phyloP scores from a whole-genome alignment of 2,113 vertebrate genomes.

The Podarcis muralis region DNA sequence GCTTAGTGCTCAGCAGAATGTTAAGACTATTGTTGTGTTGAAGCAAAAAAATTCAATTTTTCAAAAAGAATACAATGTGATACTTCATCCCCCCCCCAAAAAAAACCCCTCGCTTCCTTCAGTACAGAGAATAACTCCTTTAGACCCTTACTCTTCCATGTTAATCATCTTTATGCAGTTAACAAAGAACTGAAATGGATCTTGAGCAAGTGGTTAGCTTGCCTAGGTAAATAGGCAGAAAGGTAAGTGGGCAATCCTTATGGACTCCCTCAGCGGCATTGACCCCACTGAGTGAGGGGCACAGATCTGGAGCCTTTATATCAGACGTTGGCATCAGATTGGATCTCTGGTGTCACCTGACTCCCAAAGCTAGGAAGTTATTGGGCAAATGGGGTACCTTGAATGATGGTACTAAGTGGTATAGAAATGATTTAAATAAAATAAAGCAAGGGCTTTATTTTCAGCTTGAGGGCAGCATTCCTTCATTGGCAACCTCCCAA shows the following conservation, averaged over 20 bases:
- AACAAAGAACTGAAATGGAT: neutral
- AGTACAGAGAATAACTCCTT: neutral
- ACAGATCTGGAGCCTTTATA: neutral
- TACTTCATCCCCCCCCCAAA: neutral
- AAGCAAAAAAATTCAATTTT: neutral
- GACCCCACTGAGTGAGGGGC: neutral
- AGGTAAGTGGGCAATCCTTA: neutral
- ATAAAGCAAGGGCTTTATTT: too few relatives aligned
- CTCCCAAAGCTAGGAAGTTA: too few relatives aligned
- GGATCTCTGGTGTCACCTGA: too few relatives aligned
- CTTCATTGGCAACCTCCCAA: too few relatives aligned
- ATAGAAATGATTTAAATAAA: too few relatives aligned
- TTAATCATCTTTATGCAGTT: neutral
- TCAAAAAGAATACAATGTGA: neutral
- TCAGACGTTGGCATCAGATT: neutral
- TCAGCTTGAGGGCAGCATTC: too few relatives aligned
- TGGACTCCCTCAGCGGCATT: neutral
- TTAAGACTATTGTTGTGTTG: neutral
- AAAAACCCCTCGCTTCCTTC: neutral
- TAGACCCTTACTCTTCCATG: neutral
- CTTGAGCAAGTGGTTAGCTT: neutral
- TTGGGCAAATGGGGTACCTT: too few relatives aligned
- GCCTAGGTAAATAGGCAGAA: neutral
- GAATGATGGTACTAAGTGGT: too few relatives aligned
- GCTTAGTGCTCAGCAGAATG: neutral